Base-by-base conservation (phyloP, 2,113 vertebrate species). In the Ochotona princeps region DNA sequence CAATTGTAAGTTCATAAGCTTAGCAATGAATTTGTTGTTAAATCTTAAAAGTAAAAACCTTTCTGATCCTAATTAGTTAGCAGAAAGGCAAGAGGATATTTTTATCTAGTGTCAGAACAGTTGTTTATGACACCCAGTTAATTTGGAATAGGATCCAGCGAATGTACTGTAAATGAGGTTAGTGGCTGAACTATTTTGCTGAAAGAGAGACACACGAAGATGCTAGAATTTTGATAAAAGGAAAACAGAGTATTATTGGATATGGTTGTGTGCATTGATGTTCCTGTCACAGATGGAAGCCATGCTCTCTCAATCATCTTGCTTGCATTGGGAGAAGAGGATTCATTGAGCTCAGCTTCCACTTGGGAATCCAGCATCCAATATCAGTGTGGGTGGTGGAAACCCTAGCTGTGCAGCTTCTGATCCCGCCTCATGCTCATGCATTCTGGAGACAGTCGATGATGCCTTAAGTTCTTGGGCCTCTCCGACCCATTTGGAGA, bases 211-310 rank as follows among this genome's bases (percentile, higher is more conserved):
- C 44, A 54, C 23, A 76, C 61, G 20, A 11, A 21, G 30, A 81
- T 90, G 49, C 82, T 79, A 84, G 32, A 51, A 88, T 57, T 82
- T 65, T 73, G 30, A 60, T 21, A 73, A 26, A 90, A 88, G 78
- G 12, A 79, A 81, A 85, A 89, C 17, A 82, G 44, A 26, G 6
- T 80, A 6, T 75, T 73, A 17, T 60, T 61, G 70, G 76, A 72
- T 61, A 8, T 26, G 23, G 60, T 67, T 35, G n/a, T 13, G 38
- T 49, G 35, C 90, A 65, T 17, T 28, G 26, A 67, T 18, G 21
- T 73, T 44, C 63, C 84, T 26, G 38, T 25, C 67, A 49, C 18
- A 32, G 60, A 63, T 44, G 38, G 8, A 80, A 70, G 65, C 47
- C 47, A 49, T 66, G 28, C 25, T 51, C 67, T 54, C 21, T 57